Conservation (phyloP, 2,113 vertebrate genomes). For the Noturus placidus region DNA sequence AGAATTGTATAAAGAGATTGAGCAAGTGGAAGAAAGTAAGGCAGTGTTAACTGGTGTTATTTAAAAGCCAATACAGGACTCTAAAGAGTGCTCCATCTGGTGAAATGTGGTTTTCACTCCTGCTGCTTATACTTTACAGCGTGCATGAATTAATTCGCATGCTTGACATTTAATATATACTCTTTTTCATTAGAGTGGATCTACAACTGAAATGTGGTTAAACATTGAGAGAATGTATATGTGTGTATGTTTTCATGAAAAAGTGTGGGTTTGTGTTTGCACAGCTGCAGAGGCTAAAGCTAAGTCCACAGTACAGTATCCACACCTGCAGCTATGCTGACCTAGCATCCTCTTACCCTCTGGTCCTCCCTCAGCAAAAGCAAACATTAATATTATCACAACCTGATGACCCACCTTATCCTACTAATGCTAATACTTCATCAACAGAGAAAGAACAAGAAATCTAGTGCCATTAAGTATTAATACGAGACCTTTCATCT, state of each 20-base stretch:
- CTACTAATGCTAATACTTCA: constrained; percentile 42
- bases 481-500: not conserved
- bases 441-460: constrained; percentile 22
- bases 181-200: constrained; percentile 33
- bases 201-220: constrained; percentile 11
- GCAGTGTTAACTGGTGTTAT: constrained; percentile 61
- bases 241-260: constrained; percentile 10
- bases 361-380: constrained; percentile 47
- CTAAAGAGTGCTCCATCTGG: constrained; percentile 67
- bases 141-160: constrained; percentile 31
- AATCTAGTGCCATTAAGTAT: not conserved
- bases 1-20: not conserved
- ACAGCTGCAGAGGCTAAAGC: constrained; percentile 66
- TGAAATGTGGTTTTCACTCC: constrained; percentile 54
- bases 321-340: constrained; percentile 73
- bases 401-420: constrained; percentile 40
- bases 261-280: constrained; percentile 61
- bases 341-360: constrained; percentile 45
- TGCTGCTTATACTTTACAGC: constrained; percentile 24
- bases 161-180: constrained; percentile 1
- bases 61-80: constrained; percentile 59
- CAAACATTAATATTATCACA: constrained; percentile 61
- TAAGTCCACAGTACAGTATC: constrained; percentile 53
- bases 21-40: constrained; percentile 12
- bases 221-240: constrained; percentile 26